phyloP scores from a whole-genome alignment of 2,113 vertebrate species.

The Pseudonaja textilis region DNA sequence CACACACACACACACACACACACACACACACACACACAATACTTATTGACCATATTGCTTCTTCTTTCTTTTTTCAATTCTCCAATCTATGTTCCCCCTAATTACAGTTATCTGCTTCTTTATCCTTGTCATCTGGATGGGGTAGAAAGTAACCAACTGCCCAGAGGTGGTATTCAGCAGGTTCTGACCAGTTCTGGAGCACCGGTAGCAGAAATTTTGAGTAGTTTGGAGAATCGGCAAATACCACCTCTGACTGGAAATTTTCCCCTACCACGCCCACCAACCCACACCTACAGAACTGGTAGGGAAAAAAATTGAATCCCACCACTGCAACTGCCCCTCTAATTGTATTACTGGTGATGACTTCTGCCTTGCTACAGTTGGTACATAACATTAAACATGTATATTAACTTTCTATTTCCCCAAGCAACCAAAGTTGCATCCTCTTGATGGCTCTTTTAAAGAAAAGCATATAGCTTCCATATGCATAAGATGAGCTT shows the following conservation, averaged over 20 bases:
- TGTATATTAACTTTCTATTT: slow-evolving; percentile 45
- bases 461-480: background rate
- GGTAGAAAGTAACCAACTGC: slow-evolving; percentile 59
- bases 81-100: slow-evolving; percentile 34
- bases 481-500: background rate
- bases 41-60: background rate
- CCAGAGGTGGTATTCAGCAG: too few relatives aligned
- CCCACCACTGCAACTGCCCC: slow-evolving; percentile 13
- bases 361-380: slow-evolving; percentile 32
- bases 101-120: slow-evolving; percentile 58
- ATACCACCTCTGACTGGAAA: too few relatives aligned
- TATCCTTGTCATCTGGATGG: slow-evolving; percentile 56
- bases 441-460: slow-evolving; percentile 10
- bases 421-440: slow-evolving; percentile 42
- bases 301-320: too few relatives aligned
- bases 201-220: too few relatives aligned
- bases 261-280: too few relatives aligned
- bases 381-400: slow-evolving; percentile 37
- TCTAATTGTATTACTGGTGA: slow-evolving; percentile 17
- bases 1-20: background rate
- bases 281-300: too few relatives aligned
- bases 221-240: too few relatives aligned
- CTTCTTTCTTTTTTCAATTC: slow-evolving; percentile 45
- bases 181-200: too few relatives aligned
- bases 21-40: background rate